Percentiles rank a stretch among this genome's conserved stretches.
Conservation (phyloP, 1,140 invertebrate genomes). For the Microplitis demolitor region DNA sequence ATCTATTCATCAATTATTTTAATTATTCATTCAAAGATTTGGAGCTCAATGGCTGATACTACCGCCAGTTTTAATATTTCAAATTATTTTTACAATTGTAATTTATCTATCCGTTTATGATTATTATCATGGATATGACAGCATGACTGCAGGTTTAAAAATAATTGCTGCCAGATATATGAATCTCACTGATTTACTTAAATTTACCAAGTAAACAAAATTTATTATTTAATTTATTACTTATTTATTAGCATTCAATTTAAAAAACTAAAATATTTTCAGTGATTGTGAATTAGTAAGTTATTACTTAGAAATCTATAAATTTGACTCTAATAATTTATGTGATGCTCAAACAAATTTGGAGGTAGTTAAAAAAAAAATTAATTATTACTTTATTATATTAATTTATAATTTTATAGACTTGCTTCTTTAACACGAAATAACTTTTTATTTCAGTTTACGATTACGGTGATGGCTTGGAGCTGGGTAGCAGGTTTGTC, state of each 20-base stretch:
- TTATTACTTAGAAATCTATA: conserved; percentile 28
- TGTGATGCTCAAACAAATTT: conserved; percentile 25
- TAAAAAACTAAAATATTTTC: conserved; percentile 3
- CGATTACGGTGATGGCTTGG: conserved; percentile 34
- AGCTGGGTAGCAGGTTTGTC: conserved; percentile 36
- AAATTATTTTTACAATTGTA: conserved; percentile 34
- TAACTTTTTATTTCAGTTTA: conserved; percentile 18
- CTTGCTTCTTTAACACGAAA: too few species aligned
- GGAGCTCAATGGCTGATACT: conserved; percentile 42
- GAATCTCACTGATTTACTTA: conserved; percentile 9
- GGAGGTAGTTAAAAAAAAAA: conserved; percentile 8
- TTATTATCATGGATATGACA: conserved; percentile 27
- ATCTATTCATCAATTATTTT: not conserved
- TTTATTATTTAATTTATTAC: not conserved
- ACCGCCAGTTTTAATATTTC: conserved; percentile 35
- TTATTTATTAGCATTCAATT: not conserved
- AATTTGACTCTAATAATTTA: conserved; percentile 14
- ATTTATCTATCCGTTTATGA: not conserved
- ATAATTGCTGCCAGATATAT: not conserved
- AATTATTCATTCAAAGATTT: conserved; percentile 29
- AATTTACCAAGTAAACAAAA: conserved; percentile 8
- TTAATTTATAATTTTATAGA: too few species aligned
- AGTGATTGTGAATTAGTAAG: conserved; percentile 28
- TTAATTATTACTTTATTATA: not conserved
- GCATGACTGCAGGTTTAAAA: conserved; percentile 31